Evolutionary conservation across 2,888 invertebrate species (phyloP).

Genomic region (Hydropsyche betteni): DNA sequence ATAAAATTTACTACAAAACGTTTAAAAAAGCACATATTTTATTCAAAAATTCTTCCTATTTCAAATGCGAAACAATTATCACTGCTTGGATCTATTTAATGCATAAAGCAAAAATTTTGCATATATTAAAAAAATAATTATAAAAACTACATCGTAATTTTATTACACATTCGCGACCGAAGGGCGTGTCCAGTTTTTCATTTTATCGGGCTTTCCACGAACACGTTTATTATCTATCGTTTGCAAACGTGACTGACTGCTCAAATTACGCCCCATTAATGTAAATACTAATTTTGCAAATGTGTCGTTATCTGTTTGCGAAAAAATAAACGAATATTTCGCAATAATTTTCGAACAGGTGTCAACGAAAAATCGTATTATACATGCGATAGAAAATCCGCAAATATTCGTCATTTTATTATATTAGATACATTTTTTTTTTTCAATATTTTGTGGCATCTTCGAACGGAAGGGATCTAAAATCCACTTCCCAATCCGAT

Average conservation of each 20-base stretch:
- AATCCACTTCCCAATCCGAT: conserved; percentile 13
- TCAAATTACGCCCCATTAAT: conserved; percentile 9
- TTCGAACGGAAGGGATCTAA: background rate
- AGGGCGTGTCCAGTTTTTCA: too few species aligned
- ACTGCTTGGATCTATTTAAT: too few species aligned
- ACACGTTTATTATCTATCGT: conserved; percentile 7
- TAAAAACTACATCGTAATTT: too few species aligned
- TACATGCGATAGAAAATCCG: background rate
- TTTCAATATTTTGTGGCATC: too few species aligned
- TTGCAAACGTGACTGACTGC: background rate
- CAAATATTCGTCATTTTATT: background rate
- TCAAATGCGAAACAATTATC: too few species aligned
- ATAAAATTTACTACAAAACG: too few species aligned
- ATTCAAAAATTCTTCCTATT: too few species aligned
- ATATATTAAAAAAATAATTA: too few species aligned
- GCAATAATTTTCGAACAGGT: background rate
- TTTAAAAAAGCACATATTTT: too few species aligned
- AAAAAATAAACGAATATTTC: background rate
- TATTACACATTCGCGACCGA: too few species aligned
- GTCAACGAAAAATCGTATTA: background rate
- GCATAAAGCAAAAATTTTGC: too few species aligned
- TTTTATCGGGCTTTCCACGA: conserved; percentile 14
- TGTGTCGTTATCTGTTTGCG: conserved; percentile 9
- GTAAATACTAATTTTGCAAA: conserved; percentile 18
- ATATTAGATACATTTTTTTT: too few species aligned